Conservation (phyloP, 1,140 invertebrate genomes). For the Drosophila punjabiensis region DNA sequence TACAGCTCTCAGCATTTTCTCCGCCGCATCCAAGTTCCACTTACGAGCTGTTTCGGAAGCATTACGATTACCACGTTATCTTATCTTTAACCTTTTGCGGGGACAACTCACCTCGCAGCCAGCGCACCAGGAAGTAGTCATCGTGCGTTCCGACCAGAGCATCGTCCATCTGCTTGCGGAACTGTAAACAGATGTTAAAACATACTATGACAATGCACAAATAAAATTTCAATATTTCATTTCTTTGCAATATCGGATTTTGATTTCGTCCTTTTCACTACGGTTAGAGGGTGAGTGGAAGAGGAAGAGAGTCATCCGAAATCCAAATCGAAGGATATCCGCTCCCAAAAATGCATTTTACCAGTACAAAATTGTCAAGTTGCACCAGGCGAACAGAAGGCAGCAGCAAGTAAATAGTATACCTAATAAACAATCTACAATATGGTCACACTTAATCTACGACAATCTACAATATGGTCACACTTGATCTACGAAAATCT, state of each 20-base stretch:
- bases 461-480: too few relatives aligned
- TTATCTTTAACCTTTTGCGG: not conserved
- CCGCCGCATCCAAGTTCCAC: constrained; percentile 92
- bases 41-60: constrained; percentile 88
- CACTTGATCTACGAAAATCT: too few relatives aligned
- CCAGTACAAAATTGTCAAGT: not conserved
- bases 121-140: constrained; percentile 92
- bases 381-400: too few relatives aligned
- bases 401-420: too few relatives aligned
- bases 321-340: not conserved
- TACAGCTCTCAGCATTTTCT: constrained; percentile 93
- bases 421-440: too few relatives aligned
- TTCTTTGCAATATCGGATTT: not conserved
- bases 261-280: not conserved
- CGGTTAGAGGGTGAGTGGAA: too few relatives aligned
- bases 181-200: constrained; percentile 86
- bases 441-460: too few relatives aligned
- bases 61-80: constrained; percentile 3
- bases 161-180: constrained; percentile 89
- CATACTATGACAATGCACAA: not conserved
- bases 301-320: not conserved
- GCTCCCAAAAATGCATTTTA: not conserved
- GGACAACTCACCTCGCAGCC: constrained; percentile 90
- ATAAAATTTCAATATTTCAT: not conserved
- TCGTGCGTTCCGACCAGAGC: constrained; percentile 90